Percentiles rank a stretch among this genome's conserved stretches.
phyloP scores from a whole-genome alignment of 1,140 invertebrate species.

The Acromyrmex heyeri region DNA sequence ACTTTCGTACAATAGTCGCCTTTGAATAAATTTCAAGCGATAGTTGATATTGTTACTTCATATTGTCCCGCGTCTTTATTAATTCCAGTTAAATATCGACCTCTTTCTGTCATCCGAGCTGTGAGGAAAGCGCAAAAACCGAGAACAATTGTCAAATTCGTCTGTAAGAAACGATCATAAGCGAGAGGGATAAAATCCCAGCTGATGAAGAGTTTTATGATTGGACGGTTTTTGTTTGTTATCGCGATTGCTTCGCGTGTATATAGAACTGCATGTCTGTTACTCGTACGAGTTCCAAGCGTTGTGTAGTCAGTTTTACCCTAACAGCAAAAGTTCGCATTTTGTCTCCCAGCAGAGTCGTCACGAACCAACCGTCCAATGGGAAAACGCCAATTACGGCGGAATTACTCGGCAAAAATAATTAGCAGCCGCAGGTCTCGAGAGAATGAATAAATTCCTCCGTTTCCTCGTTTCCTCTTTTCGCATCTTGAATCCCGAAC shows the following conservation, averaged over 20 bases:
- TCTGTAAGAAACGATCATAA: background rate
- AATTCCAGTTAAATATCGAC: slow-evolving; percentile 5
- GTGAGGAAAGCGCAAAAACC: background rate
- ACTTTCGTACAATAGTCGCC: background rate
- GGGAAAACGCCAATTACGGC: slow-evolving; percentile 67
- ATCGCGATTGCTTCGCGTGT: background rate
- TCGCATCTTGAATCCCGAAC: background rate
- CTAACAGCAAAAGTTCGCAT: slow-evolving; percentile 12
- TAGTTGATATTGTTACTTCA: background rate
- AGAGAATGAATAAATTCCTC: slow-evolving; percentile 9
- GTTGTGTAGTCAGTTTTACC: background rate
- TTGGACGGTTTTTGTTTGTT: slow-evolving; percentile 11
- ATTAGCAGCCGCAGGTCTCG: slow-evolving; percentile 52
- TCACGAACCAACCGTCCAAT: slow-evolving; percentile 44
- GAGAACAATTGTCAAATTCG: background rate
- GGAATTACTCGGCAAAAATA: slow-evolving; percentile 67
- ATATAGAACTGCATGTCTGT: background rate
- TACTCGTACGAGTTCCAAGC: slow-evolving; percentile 6
- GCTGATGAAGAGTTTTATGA: background rate
- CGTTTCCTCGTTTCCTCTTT: background rate
- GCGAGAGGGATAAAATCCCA: background rate
- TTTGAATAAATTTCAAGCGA: slow-evolving; percentile 31
- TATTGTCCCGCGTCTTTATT: slow-evolving; percentile 13
- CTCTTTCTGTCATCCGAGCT: background rate
- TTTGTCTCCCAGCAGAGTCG: slow-evolving; percentile 19